These are phyloP conservation scores for Pseudomyrmex cubaensis DNA, from an alignment of 1,140 invertebrate genomes.

Conservation along the genomic window DNA sequence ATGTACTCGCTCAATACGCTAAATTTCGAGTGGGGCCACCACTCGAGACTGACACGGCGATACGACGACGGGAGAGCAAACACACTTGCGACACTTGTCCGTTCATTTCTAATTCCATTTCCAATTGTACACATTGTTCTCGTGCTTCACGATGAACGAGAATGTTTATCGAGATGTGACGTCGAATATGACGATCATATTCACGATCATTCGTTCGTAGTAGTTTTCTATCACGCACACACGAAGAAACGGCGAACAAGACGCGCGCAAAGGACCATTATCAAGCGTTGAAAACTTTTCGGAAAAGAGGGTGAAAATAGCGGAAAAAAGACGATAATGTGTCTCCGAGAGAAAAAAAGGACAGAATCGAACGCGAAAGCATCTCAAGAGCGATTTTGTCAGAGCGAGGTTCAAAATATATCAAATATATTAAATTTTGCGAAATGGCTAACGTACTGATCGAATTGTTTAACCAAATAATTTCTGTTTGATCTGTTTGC, in stretches of 20 bases:
- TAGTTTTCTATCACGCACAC: slow-evolving; percentile 6
- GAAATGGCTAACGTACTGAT: slow-evolving; percentile 41
- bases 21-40: neutral
- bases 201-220: neutral
- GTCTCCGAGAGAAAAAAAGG: neutral
- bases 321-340: neutral
- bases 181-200: neutral
- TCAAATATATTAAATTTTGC: slow-evolving; percentile 44
- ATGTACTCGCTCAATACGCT: neutral
- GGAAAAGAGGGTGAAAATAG: neutral
- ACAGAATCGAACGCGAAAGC: slow-evolving; percentile 6
- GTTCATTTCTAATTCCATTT: slow-evolving; percentile 48
- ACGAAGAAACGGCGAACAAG: neutral
- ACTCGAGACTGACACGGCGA: slow-evolving; percentile 13
- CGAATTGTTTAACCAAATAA: too few species aligned
- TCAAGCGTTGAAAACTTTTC: slow-evolving; percentile 18
- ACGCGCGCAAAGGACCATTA: slow-evolving; percentile 22
- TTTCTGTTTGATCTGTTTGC: too few species aligned
- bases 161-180: slow-evolving; percentile 35
- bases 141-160: neutral
- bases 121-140: slow-evolving; percentile 29
- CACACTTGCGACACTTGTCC: slow-evolving; percentile 2
- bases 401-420: neutral
- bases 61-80: neutral
- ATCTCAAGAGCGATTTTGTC: slow-evolving; percentile 22